Conservation (phyloP, 2,888 invertebrate species). For the Rhagophthalmus giganteus region DNA sequence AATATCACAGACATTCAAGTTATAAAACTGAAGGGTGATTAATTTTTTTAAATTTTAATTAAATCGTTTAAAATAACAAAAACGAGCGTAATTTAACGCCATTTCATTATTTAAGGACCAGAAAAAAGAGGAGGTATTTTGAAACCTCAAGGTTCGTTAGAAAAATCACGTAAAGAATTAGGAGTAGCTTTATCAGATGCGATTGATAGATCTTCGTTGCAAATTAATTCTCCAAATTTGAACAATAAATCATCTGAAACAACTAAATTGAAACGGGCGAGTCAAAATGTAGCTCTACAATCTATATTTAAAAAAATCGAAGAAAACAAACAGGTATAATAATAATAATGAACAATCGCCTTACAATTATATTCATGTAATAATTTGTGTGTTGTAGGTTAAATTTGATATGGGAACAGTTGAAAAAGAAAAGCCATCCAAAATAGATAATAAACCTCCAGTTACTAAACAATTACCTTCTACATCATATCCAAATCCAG, state of each 20-base stretch:
- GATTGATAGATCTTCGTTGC: slow-evolving; percentile 4
- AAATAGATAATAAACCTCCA: slow-evolving; percentile 27
- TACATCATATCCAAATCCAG: slow-evolving; percentile 33
- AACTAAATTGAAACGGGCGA: slow-evolving; percentile 55
- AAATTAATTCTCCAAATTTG: slow-evolving; percentile 9
- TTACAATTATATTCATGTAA: slow-evolving; percentile 1
- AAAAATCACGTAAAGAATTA: slow-evolving; percentile 66
- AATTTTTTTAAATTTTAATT: slow-evolving; percentile 4
- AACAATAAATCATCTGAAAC: slow-evolving; percentile 31
- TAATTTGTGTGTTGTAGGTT: slow-evolving; percentile 41
- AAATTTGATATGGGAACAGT: slow-evolving; percentile 50
- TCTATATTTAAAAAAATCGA: slow-evolving; percentile 74
- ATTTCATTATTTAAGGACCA: slow-evolving; percentile 20
- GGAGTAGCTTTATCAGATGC: slow-evolving; percentile 43
- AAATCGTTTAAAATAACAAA: no score
- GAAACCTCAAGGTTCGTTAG: slow-evolving; percentile 72
- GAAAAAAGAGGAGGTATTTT: slow-evolving; percentile 62
- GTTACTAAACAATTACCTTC: slow-evolving; percentile 22
- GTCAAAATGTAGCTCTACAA: slow-evolving; percentile 81
- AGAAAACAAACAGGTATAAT: slow-evolving; percentile 66
- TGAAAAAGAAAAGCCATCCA: slow-evolving; percentile 41
- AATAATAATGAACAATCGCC: no score
- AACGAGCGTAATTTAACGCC: no score
- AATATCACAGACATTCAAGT: slow-evolving; percentile 48
- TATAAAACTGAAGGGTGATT: slow-evolving; percentile 39